These are phyloP conservation scores for Hypsopygia costalis DNA, from an alignment of 2,888 invertebrate species.

Conservation along the genomic window DNA sequence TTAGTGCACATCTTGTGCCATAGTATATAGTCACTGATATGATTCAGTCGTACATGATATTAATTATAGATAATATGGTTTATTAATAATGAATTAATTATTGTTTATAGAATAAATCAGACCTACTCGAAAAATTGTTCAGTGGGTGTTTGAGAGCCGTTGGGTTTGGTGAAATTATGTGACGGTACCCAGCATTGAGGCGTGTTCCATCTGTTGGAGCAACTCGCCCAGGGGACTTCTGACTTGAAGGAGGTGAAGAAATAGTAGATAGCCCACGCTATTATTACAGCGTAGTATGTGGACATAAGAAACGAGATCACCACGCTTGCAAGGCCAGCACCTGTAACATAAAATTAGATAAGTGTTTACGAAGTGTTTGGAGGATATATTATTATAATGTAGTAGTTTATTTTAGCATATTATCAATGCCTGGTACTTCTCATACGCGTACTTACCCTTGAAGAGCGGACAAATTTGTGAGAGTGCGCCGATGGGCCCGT, in stretches of 20 bases:
- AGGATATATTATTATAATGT: too few species aligned
- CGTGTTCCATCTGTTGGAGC: constrained; percentile 93
- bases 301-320: constrained; percentile 97
- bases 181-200: constrained; percentile 89
- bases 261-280: constrained; percentile 96
- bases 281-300: constrained; percentile 97
- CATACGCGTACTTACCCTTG: constrained; percentile 83
- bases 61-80: too few species aligned
- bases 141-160: constrained; percentile 89
- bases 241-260: constrained; percentile 94
- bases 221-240: constrained; percentile 94
- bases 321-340: constrained; percentile 95
- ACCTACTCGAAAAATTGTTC: constrained; percentile 96
- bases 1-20: too few species aligned
- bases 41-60: too few species aligned
- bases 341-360: constrained; percentile 71
- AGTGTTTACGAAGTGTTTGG: neutral
- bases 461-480: constrained; percentile 95
- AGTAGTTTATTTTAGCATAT: too few species aligned
- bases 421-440: too few species aligned
- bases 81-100: too few species aligned
- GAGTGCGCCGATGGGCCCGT: constrained; percentile 95
- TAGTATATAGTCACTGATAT: too few species aligned
- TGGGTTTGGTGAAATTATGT: constrained; percentile 84
- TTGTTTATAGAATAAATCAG: constrained; percentile 23